Conservation (phyloP, 1,140 invertebrate species). For the Anthonomus grandis region DNA sequence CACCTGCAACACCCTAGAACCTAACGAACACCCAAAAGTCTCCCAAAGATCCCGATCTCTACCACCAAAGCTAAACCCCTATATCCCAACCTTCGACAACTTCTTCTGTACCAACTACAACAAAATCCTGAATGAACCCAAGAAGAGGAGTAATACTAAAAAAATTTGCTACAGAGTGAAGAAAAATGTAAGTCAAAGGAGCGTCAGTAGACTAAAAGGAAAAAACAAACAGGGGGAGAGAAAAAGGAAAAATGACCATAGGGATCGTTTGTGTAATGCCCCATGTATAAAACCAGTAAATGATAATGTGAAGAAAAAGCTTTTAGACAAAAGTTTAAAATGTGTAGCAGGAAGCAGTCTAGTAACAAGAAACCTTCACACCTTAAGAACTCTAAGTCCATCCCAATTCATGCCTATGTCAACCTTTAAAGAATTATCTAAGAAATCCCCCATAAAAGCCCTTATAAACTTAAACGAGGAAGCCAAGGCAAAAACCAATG, state of each 20-base stretch:
- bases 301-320: neutral
- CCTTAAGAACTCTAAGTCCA: neutral
- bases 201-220: neutral
- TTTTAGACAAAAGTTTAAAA: neutral
- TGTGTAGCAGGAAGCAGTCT: too few species aligned
- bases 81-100: too few species aligned
- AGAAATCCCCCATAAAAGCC: slow-evolving; percentile 3
- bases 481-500: neutral
- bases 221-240: neutral
- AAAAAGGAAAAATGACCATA: neutral
- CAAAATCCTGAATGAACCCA: too few species aligned
- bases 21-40: neutral
- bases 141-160: too few species aligned
- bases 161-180: slow-evolving; percentile 1
- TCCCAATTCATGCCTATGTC: neutral
- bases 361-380: slow-evolving; percentile 5
- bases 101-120: too few species aligned
- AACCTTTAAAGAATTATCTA: slow-evolving; percentile 3
- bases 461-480: slow-evolving; percentile 19
- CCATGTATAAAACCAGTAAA: slow-evolving; percentile 12
- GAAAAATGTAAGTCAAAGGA: neutral
- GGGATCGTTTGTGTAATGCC: slow-evolving; percentile 1
- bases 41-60: slow-evolving; percentile 13
- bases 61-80: slow-evolving; percentile 5
- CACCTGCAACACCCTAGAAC: neutral